Percentiles rank a stretch among this genome's conserved stretches.
phyloP scores from a whole-genome alignment of 2,797 vertebrate species.

The Sparidentex hasta region DNA sequence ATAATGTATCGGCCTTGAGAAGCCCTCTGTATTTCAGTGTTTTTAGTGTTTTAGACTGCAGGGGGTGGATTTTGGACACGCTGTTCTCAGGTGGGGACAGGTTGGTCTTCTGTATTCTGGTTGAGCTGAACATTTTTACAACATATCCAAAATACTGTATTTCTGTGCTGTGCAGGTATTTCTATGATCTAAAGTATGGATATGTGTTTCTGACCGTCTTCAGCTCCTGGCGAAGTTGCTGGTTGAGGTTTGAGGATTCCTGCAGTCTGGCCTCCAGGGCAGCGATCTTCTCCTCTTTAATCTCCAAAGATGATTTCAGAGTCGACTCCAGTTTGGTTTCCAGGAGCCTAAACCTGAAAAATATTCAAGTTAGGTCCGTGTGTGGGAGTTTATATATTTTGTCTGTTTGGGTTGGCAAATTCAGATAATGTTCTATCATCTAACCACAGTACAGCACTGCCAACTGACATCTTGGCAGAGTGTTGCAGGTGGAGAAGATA shows the following conservation, averaged over 20 bases:
- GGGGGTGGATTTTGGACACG: slow-evolving; percentile 13
- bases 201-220: slow-evolving; percentile 91
- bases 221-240: slow-evolving; percentile 97
- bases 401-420: not conserved
- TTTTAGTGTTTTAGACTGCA: slow-evolving; percentile 35
- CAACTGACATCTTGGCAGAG: not conserved
- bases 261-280: slow-evolving; percentile 97
- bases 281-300: slow-evolving; percentile 99
- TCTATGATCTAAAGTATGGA: not conserved
- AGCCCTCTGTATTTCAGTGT: slow-evolving; percentile 39
- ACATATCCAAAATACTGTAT: not conserved
- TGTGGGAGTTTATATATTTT: not conserved
- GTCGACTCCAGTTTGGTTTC: slow-evolving; percentile 97
- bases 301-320: slow-evolving; percentile 97
- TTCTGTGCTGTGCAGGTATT: not conserved
- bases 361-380: slow-evolving; percentile 10
- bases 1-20: slow-evolving; percentile 59
- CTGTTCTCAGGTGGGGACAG: slow-evolving; percentile 24
- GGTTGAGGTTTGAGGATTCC: slow-evolving; percentile 98
- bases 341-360: slow-evolving; percentile 92
- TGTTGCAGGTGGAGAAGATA: not conserved
- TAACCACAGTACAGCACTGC: not conserved
- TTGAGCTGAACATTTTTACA: not conserved
- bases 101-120: not conserved
- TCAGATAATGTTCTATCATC: not conserved